A percentile compares a stretch with the other conserved stretches of the same genome.
These are phyloP conservation scores for Rhamphomyia laevipes DNA, from an alignment of 2,888 invertebrate genomes.

Conservation along the genomic window DNA sequence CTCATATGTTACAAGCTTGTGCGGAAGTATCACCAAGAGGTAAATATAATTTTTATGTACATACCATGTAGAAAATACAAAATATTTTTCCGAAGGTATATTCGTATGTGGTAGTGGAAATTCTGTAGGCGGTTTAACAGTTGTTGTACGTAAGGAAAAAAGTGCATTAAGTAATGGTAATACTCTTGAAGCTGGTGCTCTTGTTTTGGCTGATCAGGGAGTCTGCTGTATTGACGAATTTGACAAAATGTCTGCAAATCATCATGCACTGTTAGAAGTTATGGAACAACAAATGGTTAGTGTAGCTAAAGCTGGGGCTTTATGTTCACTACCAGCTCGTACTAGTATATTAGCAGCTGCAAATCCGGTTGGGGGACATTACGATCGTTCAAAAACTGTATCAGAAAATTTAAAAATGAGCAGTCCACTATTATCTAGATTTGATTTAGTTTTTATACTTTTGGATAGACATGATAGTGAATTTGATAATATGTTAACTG, in stretches of 20 bases:
- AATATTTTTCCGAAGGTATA: constrained; percentile 44
- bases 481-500: constrained; percentile 27
- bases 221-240: constrained; percentile 93
- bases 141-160: constrained; percentile 61
- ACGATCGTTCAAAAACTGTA: constrained; percentile 76
- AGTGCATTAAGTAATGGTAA: constrained; percentile 49
- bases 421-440: constrained; percentile 76
- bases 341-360: constrained; percentile 85
- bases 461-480: constrained; percentile 70
- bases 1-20: constrained; percentile 75
- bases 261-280: constrained; percentile 75
- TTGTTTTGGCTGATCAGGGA: constrained; percentile 77
- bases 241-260: constrained; percentile 76
- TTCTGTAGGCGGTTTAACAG: constrained; percentile 66
- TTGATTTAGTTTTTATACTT: constrained; percentile 85
- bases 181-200: constrained; percentile 76
- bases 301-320: constrained; percentile 80
- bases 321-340: constrained; percentile 68
- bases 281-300: constrained; percentile 92
- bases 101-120: constrained; percentile 86
- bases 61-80: neutral
- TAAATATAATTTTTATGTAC: constrained; percentile 21
- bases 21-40: constrained; percentile 74
- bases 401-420: constrained; percentile 81
- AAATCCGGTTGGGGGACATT: constrained; percentile 82